A percentile compares a stretch with the other conserved stretches of the same genome.
Evolutionary conservation across 2,113 vertebrate species (phyloP).

Genomic region (Mobula hypostoma): DNA sequence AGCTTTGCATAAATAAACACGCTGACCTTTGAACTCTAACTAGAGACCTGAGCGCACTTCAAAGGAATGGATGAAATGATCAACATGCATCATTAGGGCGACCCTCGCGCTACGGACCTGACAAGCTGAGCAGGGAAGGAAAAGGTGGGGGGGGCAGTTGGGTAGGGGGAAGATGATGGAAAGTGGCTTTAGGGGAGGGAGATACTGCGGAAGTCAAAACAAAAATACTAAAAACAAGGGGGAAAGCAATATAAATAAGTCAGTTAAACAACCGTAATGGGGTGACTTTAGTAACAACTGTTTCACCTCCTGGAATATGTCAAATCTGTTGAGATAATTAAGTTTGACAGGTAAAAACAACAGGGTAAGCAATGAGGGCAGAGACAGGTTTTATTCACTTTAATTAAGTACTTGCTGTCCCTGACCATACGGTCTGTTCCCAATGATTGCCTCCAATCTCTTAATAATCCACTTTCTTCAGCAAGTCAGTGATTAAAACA

Average conservation of each 20-base stretch:
- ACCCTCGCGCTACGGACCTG: conserved; percentile 40
- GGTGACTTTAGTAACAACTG: conserved; percentile 4
- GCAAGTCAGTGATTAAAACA: not conserved
- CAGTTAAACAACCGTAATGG: conserved; percentile 49
- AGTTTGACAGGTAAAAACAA: conserved; percentile 17
- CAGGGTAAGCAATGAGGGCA: not conserved
- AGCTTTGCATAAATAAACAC: conserved; percentile 65
- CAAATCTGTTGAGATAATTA: not conserved
- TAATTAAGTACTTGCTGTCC: not conserved
- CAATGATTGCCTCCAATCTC: not conserved
- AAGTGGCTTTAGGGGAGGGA: not conserved
- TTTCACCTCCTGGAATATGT: not conserved
- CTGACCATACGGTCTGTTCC: not conserved
- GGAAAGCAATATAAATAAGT: conserved; percentile 55
- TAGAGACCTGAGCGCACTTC: conserved; percentile 58
- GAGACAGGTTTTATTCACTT: not conserved
- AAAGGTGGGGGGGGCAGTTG: conserved; percentile 40
- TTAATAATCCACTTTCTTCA: not conserved
- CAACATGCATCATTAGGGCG: conserved; percentile 54
- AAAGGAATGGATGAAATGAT: conserved; percentile 56
- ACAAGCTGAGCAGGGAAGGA: conserved; percentile 45
- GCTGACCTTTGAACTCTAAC: conserved; percentile 59
- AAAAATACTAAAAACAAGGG: conserved; percentile 45
- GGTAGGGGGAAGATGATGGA: conserved; percentile 37
- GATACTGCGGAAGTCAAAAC: not conserved